Evolutionary conservation across 35 echinoderm and acorn worm species (phyloP).

Genomic region (Ptychodera flava): DNA sequence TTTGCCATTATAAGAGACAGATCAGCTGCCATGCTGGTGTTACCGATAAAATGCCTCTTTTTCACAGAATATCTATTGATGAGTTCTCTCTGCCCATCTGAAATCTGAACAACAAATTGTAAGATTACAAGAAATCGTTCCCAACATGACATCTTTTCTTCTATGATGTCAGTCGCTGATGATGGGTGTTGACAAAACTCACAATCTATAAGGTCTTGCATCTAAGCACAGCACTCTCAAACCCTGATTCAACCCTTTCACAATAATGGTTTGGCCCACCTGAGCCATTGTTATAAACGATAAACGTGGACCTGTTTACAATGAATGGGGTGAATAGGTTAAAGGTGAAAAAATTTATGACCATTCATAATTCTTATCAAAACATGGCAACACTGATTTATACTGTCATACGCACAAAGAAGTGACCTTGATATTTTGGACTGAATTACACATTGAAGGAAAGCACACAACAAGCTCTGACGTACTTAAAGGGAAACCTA

Average conservation of each 20-base stretch:
- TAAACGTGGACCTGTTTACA: too few species aligned
- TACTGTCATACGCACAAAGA: too few species aligned
- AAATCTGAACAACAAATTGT: constrained; percentile 31
- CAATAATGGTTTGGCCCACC: not conserved
- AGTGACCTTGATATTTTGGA: too few species aligned
- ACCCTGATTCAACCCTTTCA: not conserved
- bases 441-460: too few species aligned
- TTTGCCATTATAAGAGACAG: constrained; percentile 92
- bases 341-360: too few species aligned
- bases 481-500: too few species aligned
- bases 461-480: too few species aligned
- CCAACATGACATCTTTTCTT: not conserved
- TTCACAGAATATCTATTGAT: constrained; percentile 86
- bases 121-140: not conserved
- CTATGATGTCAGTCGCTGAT: not conserved
- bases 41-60: constrained; percentile 92
- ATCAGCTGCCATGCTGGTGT: constrained; percentile 89
- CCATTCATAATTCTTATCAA: too few species aligned
- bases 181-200: not conserved
- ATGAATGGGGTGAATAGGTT: too few species aligned
- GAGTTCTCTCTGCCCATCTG: constrained; percentile 63
- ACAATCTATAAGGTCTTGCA: not conserved
- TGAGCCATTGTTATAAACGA: not conserved
- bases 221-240: not conserved
- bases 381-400: too few species aligned